Evolutionary conservation across 2,888 invertebrate genomes (phyloP).

Genomic region (Scaptomyza caliginosa): DNA sequence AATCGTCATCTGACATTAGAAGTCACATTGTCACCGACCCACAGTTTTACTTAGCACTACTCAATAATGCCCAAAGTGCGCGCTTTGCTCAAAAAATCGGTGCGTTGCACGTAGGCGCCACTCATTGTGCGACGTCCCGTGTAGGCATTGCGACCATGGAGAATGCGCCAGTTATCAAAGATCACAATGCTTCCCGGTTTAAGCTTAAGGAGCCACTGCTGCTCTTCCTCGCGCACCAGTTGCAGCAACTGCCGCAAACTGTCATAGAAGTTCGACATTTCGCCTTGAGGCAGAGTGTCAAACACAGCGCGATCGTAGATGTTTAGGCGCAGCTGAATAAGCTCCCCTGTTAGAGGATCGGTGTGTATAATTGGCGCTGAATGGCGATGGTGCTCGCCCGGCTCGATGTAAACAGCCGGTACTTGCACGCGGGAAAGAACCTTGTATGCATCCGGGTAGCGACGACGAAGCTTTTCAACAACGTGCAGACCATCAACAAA

Average conservation of each 20-base stretch:
- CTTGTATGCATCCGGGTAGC: slow-evolving; percentile 86
- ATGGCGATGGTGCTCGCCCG: slow-evolving; percentile 86
- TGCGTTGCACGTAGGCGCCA: slow-evolving; percentile 90
- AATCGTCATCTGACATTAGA: slow-evolving; percentile 6
- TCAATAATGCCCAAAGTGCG: slow-evolving; percentile 84
- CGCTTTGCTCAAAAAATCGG: slow-evolving; percentile 88
- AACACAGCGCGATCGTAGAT: slow-evolving; percentile 89
- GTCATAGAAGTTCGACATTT: slow-evolving; percentile 87
- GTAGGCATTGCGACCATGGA: slow-evolving; percentile 90
- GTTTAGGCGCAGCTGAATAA: slow-evolving; percentile 89
- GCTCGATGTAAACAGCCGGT: slow-evolving; percentile 88
- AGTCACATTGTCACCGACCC: not conserved
- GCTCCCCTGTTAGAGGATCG: slow-evolving; percentile 85
- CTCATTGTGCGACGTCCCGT: slow-evolving; percentile 88
- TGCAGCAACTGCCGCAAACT: slow-evolving; percentile 85
- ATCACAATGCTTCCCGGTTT: slow-evolving; percentile 89
- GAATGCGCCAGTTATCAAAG: slow-evolving; percentile 91
- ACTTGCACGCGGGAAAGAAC: slow-evolving; percentile 86
- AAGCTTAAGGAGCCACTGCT: slow-evolving; percentile 87
- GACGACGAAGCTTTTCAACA: slow-evolving; percentile 85
- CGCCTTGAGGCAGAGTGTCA: slow-evolving; percentile 85
- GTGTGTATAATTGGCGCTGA: slow-evolving; percentile 87
- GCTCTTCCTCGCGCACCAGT: slow-evolving; percentile 85
- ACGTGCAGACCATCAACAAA: slow-evolving; percentile 90
- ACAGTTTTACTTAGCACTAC: slow-evolving; percentile 27